phyloP scores from a whole-genome alignment of 1,140 invertebrate genomes.

The Pseudoatta argentina region DNA sequence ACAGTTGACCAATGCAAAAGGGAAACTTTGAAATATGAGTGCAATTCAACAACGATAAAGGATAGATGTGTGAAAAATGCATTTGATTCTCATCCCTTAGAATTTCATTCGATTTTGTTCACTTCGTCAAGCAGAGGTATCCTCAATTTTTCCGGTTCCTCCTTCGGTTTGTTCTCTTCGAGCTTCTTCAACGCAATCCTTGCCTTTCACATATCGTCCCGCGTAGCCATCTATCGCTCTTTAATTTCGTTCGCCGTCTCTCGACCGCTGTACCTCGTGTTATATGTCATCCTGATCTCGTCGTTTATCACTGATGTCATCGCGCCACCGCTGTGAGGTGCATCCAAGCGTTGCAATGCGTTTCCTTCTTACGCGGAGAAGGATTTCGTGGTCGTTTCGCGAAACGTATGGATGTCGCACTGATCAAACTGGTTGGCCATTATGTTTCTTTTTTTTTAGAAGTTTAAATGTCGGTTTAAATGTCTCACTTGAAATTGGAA shows the following conservation, averaged over 20 bases:
- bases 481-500: background rate
- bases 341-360: conserved; percentile 62
- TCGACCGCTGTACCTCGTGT: conserved; percentile 49
- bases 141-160: background rate
- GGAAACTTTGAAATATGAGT: background rate
- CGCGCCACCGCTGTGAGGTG: conserved; percentile 42
- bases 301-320: conserved; percentile 63
- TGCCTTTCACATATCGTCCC: background rate
- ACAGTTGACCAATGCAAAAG: background rate
- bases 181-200: conserved; percentile 1
- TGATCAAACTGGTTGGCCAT: background rate
- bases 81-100: conserved; percentile 21
- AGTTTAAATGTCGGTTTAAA: conserved; percentile 1
- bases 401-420: conserved; percentile 14
- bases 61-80: background rate
- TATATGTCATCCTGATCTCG: conserved; percentile 63
- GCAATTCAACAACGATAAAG: background rate
- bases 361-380: conserved; percentile 51
- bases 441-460: background rate
- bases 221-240: conserved; percentile 35
- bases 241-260: conserved; percentile 57
- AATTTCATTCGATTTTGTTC: conserved; percentile 45
- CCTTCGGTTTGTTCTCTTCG: conserved; percentile 12
- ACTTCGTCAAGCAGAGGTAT: conserved; percentile 11
- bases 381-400: conserved; percentile 48